These are phyloP conservation scores for Caenorhabditis plicata DNA, from an alignment of 2,888 invertebrate genomes.

Conservation along the genomic window DNA sequence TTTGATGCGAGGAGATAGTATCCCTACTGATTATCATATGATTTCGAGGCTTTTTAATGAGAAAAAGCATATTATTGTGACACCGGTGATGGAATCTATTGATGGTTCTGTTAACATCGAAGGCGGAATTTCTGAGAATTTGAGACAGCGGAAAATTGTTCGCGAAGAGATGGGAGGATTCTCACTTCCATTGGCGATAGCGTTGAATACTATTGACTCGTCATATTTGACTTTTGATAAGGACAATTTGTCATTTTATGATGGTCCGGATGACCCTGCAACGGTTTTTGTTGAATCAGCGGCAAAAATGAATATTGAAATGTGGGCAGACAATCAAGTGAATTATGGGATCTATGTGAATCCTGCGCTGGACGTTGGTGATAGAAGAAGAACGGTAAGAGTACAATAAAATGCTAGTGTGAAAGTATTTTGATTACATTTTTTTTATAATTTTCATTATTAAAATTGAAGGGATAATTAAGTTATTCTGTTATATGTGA, in stretches of 20 bases:
- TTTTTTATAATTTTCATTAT: too few relatives aligned
- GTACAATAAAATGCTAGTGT: too few relatives aligned
- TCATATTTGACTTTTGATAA: constrained; percentile 76
- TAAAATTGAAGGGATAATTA: too few relatives aligned
- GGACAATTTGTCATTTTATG: constrained; percentile 66
- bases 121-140: constrained; percentile 13
- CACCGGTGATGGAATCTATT: constrained; percentile 19
- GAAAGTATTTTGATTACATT: constrained; percentile 1
- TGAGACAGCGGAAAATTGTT: constrained; percentile 12
- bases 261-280: constrained; percentile 70
- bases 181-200: constrained; percentile 74
- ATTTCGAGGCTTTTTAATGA: constrained; percentile 16
- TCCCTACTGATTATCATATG: constrained; percentile 69
- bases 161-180: constrained; percentile 18
- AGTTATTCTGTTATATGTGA: too few relatives aligned
- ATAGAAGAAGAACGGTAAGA: constrained; percentile 32
- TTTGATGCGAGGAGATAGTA: constrained; percentile 77
- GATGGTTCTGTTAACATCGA: constrained; percentile 23
- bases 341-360: constrained; percentile 81
- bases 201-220: constrained; percentile 71
- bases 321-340: constrained; percentile 80
- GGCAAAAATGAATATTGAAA: constrained; percentile 70
- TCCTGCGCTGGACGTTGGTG: constrained; percentile 69
- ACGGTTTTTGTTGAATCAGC: constrained; percentile 67
- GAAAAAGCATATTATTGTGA: constrained; percentile 16